Evolutionary conservation across 1,140 invertebrate species (phyloP).

Genomic region (Maniola jurtina): DNA sequence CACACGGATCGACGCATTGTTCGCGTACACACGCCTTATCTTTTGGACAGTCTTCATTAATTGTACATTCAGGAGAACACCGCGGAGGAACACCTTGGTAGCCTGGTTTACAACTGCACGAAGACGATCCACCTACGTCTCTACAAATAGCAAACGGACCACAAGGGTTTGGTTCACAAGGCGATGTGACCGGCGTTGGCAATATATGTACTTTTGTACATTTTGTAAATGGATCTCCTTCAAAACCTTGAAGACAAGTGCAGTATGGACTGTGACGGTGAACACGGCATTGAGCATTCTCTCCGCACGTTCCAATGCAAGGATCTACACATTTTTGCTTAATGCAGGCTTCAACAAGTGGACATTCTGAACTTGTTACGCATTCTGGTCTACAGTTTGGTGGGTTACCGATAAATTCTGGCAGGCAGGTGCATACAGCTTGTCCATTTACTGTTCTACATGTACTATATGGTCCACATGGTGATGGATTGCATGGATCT

Average conservation of each 20-base stretch:
- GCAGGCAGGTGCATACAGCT: conserved; percentile 84
- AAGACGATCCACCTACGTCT: conserved; percentile 77
- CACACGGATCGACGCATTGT: conserved; percentile 84
- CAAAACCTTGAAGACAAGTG: conserved; percentile 80
- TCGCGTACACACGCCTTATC: conserved; percentile 83
- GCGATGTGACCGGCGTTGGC: conserved; percentile 62
- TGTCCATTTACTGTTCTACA: conserved; percentile 82
- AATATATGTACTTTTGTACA: conserved; percentile 75
- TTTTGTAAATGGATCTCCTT: conserved; percentile 82
- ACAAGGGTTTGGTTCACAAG: conserved; percentile 82
- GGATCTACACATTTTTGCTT: conserved; percentile 84
- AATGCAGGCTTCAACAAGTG: conserved; percentile 82
- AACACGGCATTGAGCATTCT: conserved; percentile 86
- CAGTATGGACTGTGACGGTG: conserved; percentile 84
- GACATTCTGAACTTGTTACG: conserved; percentile 84
- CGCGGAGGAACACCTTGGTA: conserved; percentile 82
- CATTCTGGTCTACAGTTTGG: conserved; percentile 87
- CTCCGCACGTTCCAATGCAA: conserved; percentile 85
- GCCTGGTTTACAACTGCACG: conserved; percentile 81
- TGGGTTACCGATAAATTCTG: conserved; percentile 85
- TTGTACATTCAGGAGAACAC: conserved; percentile 84
- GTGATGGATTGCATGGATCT: conserved; percentile 80
- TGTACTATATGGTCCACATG: conserved; percentile 84
- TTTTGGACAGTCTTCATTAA: conserved; percentile 84
- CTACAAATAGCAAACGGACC: conserved; percentile 82